A percentile compares a stretch with the other conserved stretches of the same genome.
Evolutionary conservation across 2,888 invertebrate species (phyloP).

Genomic region (Cremastinae sp.): DNA sequence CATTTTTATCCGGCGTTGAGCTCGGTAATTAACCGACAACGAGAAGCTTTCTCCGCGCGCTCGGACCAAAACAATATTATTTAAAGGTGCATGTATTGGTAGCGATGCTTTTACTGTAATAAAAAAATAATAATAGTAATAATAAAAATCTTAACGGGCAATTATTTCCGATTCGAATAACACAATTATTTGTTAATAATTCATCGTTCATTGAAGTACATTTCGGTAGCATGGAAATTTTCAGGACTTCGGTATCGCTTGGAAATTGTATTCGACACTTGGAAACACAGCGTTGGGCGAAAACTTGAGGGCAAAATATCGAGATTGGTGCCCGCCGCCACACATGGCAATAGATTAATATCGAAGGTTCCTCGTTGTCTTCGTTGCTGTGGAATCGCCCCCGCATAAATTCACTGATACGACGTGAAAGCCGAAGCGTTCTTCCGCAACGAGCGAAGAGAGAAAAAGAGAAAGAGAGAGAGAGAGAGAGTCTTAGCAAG

Average conservation of each 20-base stretch:
- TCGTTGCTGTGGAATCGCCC: conserved; percentile 51
- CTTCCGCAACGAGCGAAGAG: conserved; percentile 64
- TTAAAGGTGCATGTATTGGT: too few relatives aligned
- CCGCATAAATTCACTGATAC: conserved; percentile 75
- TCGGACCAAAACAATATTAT: too few relatives aligned
- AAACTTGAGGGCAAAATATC: conserved; percentile 32
- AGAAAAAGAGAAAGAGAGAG: conserved; percentile 36
- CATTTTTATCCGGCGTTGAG: neutral
- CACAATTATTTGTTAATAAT: too few relatives aligned
- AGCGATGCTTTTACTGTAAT: too few relatives aligned
- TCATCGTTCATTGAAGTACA: too few relatives aligned
- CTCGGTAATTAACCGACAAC: too few relatives aligned
- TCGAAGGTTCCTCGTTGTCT: conserved; percentile 55
- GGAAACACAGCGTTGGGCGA: conserved; percentile 24
- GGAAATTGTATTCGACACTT: neutral
- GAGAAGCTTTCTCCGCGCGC: too few relatives aligned
- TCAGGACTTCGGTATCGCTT: too few relatives aligned
- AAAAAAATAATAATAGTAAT: too few relatives aligned
- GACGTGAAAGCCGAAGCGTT: conserved; percentile 73
- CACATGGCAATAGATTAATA: conserved; percentile 58
- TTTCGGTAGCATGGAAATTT: too few relatives aligned
- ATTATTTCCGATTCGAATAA: too few relatives aligned
- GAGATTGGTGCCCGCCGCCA: conserved; percentile 42
- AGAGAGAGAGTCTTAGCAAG: conserved; percentile 38
- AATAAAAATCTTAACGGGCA: too few relatives aligned